These are phyloP conservation scores for Amblyjoppa proteus DNA, from an alignment of 2,888 invertebrate genomes.

Conservation along the genomic window DNA sequence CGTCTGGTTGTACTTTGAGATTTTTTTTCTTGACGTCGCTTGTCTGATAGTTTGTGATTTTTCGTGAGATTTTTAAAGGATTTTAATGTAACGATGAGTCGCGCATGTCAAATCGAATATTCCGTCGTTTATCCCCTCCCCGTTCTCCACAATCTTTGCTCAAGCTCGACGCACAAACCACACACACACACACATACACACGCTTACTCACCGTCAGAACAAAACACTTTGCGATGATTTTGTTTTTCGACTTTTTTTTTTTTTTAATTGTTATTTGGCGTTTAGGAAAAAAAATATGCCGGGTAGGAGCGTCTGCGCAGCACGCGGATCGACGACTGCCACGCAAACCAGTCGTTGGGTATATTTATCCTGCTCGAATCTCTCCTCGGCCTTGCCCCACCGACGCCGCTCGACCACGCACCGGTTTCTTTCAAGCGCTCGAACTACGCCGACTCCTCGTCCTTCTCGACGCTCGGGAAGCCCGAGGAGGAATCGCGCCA, in stretches of 20 bases:
- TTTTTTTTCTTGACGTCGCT: background rate
- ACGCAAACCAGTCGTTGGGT: conserved; percentile 55
- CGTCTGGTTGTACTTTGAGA: background rate
- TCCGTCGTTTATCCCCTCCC: background rate
- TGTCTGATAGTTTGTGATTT: background rate
- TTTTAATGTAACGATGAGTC: conserved; percentile 8
- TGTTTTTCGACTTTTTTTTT: background rate
- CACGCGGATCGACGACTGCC: conserved; percentile 47
- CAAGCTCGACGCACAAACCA: conserved; percentile 24
- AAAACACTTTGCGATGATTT: background rate
- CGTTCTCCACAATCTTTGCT: background rate
- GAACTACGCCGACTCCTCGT: background rate
- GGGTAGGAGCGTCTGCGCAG: conserved; percentile 26
- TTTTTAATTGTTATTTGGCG: background rate
- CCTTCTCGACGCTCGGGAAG: background rate
- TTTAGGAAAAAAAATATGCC: background rate
- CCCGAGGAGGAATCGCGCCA: background rate
- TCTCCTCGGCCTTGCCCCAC: conserved; percentile 58
- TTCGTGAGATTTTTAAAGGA: background rate
- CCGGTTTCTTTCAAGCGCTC: conserved; percentile 12
- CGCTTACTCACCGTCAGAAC: conserved; percentile 38
- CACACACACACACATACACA: conserved; percentile 15
- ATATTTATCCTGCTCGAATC: conserved; percentile 60
- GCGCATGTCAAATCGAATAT: conserved; percentile 14
- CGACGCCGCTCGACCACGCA: conserved; percentile 9